These are phyloP conservation scores for Lampris incognitus DNA, from an alignment of 2,113 vertebrate genomes.

Conservation along the genomic window DNA sequence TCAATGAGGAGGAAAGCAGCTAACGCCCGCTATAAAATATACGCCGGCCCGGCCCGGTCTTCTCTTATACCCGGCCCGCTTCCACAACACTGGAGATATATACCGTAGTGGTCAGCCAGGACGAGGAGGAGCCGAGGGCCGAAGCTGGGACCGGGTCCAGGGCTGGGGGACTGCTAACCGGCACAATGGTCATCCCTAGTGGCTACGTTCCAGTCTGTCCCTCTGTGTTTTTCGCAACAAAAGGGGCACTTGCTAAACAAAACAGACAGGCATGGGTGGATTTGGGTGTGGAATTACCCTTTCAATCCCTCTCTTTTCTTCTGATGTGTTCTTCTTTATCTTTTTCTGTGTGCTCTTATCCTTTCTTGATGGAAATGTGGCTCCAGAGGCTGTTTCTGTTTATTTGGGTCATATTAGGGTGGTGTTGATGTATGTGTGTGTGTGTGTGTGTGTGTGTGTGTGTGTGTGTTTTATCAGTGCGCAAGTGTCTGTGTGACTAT, in stretches of 20 bases:
- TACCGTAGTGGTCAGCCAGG: slow-evolving; percentile 12
- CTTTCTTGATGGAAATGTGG: slow-evolving; percentile 54
- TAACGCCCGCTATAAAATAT: slow-evolving; percentile 56
- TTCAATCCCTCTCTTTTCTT: slow-evolving; percentile 58
- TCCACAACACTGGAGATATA: slow-evolving; percentile 34
- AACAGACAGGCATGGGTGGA: slow-evolving; percentile 59
- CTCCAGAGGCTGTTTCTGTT: slow-evolving; percentile 55
- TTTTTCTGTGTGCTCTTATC: slow-evolving; percentile 40
- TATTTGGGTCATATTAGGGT: slow-evolving; percentile 47
- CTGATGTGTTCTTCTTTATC: slow-evolving; percentile 51
- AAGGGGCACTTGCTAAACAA: slow-evolving; percentile 54
- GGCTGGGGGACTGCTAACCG: slow-evolving; percentile 32
- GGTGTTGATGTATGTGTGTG: slow-evolving; percentile 41
- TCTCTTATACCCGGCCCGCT: slow-evolving; percentile 29
- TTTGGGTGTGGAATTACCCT: slow-evolving; percentile 71
- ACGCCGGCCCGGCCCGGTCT: slow-evolving; percentile 21
- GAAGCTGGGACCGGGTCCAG: slow-evolving; percentile 34
- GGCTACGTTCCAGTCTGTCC: slow-evolving; percentile 53
- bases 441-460: slow-evolving; percentile 17
- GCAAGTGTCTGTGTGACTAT: slow-evolving; percentile 32
- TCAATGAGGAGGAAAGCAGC: slow-evolving; percentile 72
- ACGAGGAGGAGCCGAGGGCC: slow-evolving; percentile 36
- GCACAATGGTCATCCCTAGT: slow-evolving; percentile 66
- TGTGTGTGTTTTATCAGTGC: slow-evolving; percentile 36
- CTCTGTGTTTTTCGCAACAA: slow-evolving; percentile 59